Conservation (phyloP, 2,888 invertebrate species). For the Drosophila tanythrix region DNA sequence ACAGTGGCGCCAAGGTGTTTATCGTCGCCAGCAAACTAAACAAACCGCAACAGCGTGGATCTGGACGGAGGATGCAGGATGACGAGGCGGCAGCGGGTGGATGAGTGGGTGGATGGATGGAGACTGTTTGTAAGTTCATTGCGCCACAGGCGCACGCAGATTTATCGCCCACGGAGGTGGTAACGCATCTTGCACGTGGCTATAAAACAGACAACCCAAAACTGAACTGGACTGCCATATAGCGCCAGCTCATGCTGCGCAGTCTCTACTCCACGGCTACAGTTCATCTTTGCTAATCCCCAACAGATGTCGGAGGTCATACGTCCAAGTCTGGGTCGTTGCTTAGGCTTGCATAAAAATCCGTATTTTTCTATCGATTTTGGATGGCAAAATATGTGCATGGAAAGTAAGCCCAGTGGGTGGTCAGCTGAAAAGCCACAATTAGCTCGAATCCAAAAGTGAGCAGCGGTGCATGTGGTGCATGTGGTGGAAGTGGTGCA, state of each 20-base stretch:
- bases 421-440: constrained; percentile 22
- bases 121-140: constrained; percentile 62
- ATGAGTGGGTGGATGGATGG: constrained; percentile 5
- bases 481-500: constrained; percentile 11
- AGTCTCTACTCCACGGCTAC: neutral
- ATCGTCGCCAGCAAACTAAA: constrained; percentile 75
- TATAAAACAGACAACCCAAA: constrained; percentile 70
- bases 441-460: constrained; percentile 16
- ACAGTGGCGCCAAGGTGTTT: constrained; percentile 74
- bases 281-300: constrained; percentile 36
- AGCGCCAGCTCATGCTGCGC: constrained; percentile 75
- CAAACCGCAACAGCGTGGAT: constrained; percentile 51
- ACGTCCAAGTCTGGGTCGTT: neutral
- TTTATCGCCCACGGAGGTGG: constrained; percentile 83
- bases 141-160: constrained; percentile 78
- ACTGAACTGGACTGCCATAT: constrained; percentile 49
- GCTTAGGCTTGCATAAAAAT: neutral
- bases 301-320: constrained; percentile 40
- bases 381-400: neutral
- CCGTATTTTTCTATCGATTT: neutral
- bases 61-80: constrained; percentile 1
- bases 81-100: neutral
- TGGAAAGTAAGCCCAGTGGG: constrained; percentile 18
- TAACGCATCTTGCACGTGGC: constrained; percentile 58
- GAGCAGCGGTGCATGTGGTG: constrained; percentile 1